Conservation (phyloP, 2,888 invertebrate species). For the Pinctada fucata region DNA sequence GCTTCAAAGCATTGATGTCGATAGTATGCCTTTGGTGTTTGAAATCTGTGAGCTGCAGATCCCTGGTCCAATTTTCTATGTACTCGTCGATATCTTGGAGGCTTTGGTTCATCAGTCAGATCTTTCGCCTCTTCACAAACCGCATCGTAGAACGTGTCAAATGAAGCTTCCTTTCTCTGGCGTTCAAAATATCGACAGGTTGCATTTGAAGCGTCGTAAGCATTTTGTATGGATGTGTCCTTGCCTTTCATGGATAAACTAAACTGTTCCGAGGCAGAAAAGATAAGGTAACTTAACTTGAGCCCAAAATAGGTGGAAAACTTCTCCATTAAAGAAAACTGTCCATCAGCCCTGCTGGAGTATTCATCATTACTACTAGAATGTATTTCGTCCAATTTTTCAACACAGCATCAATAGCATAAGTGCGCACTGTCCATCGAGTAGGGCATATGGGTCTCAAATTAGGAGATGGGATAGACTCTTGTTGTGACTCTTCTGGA, state of each 20-base stretch:
- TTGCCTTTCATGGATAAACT: neutral
- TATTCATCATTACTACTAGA: conserved; percentile 1
- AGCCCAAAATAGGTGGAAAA: neutral
- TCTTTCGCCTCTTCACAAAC: neutral
- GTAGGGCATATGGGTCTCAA: conserved; percentile 3
- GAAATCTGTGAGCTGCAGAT: neutral
- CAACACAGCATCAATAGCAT: neutral
- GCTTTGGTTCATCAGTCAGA: neutral
- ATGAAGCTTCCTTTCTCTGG: neutral
- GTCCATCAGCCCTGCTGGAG: conserved; percentile 1
- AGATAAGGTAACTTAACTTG: neutral
- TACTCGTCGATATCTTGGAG: neutral
- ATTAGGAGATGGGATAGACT: neutral
- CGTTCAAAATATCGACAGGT: neutral
- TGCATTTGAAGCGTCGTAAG: neutral
- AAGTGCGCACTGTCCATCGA: neutral
- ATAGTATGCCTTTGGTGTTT: neutral
- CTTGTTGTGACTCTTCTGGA: neutral
- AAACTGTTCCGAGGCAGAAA: neutral
- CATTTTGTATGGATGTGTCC: neutral
- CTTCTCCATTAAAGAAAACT: neutral
- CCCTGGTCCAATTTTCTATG: neutral
- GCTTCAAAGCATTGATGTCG: neutral
- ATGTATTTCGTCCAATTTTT: conserved; percentile 1
- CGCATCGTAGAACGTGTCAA: neutral